Evolutionary conservation across 2,888 invertebrate species (phyloP).

Genomic region (Dione vanillae): DNA sequence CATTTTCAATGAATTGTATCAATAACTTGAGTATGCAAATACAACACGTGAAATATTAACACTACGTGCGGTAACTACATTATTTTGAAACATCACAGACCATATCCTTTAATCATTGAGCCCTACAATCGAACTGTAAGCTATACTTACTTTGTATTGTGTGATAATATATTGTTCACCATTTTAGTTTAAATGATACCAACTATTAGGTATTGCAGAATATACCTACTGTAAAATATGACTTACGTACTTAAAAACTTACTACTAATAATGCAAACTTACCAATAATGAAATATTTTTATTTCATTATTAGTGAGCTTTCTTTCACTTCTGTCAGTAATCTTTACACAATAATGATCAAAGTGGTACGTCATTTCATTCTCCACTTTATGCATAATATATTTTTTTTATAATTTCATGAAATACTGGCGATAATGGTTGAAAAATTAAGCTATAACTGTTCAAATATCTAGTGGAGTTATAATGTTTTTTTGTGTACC

Average conservation of each 20-base stretch:
- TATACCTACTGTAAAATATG: neutral
- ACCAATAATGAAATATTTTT: too few species aligned
- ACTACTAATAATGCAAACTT: neutral
- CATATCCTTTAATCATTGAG: conserved; percentile 19
- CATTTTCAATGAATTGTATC: conserved; percentile 4
- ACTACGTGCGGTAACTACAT: conserved; percentile 30
- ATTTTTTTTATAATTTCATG: too few species aligned
- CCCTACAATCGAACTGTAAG: neutral
- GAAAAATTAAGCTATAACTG: too few species aligned
- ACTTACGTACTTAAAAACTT: too few species aligned
- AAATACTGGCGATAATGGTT: too few species aligned
- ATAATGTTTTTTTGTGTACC: too few species aligned
- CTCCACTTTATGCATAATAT: too few species aligned
- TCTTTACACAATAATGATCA: too few species aligned
- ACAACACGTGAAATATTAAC: conserved; percentile 35
- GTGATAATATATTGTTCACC: neutral
- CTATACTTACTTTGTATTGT: neutral
- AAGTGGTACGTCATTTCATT: too few species aligned
- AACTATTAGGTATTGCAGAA: neutral
- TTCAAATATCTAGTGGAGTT: too few species aligned
- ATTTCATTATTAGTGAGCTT: too few species aligned
- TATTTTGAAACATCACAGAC: conserved; percentile 23
- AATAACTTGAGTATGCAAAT: conserved; percentile 34
- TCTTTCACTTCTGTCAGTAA: too few species aligned
- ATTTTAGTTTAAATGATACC: conserved; percentile 1